Percentiles rank a stretch among this genome's conserved stretches.
These are phyloP conservation scores for Pipistrellus pygmaeus DNA, from an alignment of 2,797 vertebrate genomes.

Conservation along the genomic window DNA sequence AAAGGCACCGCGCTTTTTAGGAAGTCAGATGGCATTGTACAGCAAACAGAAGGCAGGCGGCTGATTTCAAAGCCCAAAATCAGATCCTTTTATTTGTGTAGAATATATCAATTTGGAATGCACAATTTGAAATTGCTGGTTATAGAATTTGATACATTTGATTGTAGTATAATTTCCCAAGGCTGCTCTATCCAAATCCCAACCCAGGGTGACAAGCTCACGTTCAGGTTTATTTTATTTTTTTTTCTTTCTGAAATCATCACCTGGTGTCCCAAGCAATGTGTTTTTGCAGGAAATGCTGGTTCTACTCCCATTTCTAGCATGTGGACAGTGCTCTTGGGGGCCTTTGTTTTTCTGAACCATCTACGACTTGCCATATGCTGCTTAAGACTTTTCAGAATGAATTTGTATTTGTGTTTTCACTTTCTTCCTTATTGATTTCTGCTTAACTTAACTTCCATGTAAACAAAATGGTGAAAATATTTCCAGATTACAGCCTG, in stretches of 20 bases:
- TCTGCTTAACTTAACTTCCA: background rate
- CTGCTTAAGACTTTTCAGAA: background rate
- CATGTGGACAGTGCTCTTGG: accelerated
- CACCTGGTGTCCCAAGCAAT: conserved; percentile 73
- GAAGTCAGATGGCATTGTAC: conserved; percentile 87
- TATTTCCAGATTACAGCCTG: background rate
- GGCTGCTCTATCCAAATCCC: conserved; percentile 79
- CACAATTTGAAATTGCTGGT: conserved; percentile 84
- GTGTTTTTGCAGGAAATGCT: conserved; percentile 47
- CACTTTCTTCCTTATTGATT: background rate
- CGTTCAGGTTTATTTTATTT: conserved; percentile 55
- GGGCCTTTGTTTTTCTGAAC: conserved; percentile 22
- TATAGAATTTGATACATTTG: conserved; percentile 84
- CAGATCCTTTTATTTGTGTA: conserved; percentile 87
- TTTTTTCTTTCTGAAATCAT: conserved; percentile 76
- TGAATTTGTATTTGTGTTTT: background rate
- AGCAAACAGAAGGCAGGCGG: conserved; percentile 85
- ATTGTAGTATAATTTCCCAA: conserved; percentile 82
- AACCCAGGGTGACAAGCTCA: conserved; percentile 55
- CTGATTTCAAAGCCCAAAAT: conserved; percentile 87
- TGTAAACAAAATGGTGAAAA: background rate
- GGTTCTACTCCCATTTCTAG: background rate
- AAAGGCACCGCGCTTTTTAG: conserved; percentile 80
- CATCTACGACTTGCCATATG: background rate
- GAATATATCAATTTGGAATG: conserved; percentile 86